Evolutionary conservation across 1,140 invertebrate genomes (phyloP), one percentile per base, ranked within the genome.

Genomic region (Drosophila saltans): DNA sequence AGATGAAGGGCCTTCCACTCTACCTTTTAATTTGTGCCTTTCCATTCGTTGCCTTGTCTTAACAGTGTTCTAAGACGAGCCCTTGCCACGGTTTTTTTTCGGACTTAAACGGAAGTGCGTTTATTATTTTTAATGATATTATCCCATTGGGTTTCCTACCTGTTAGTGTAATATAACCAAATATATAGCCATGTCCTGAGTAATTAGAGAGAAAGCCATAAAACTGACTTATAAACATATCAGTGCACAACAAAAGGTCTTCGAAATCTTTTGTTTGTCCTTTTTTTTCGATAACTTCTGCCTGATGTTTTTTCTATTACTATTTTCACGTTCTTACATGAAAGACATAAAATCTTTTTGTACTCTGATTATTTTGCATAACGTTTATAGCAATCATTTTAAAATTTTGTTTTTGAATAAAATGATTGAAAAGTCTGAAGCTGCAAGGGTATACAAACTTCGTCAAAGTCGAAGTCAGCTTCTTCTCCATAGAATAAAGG

Each of bases 121-220:
- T 90, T 75, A 89, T 89, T 89, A 89, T 84, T 90, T 89, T 89
- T 89, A 89, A 89, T 89, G 84, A 89, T 89, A 89, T 90, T 90
- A 84, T 89, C 90, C 90, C 21, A 84, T 66, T 66, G 76, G 73
- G 59, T 40, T 52, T 68, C 26, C 68, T 66, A 71, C 33, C 78
- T 72, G 48, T 30, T 52, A 2, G 45, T 1, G 9, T 40, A 9
- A 1, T 40, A 40, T 9, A 11, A 11, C 10, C 8, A 40, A 40
- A 24, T 24, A 9, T 21, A 2, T 26, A 24, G 8, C 21, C 2
- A 24, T 24, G 45, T 52, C 45, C 45, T 52, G 9, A 24, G 45
- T 48, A 48, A 8, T 21, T 48, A 48, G 5, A 21, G 16, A 24
- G 73, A 77, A 76, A 70, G 66, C 16, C 43, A 40, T 68, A 58